Conservation (phyloP, 2,113 vertebrate species). For the Antechinus stuartii region DNA sequence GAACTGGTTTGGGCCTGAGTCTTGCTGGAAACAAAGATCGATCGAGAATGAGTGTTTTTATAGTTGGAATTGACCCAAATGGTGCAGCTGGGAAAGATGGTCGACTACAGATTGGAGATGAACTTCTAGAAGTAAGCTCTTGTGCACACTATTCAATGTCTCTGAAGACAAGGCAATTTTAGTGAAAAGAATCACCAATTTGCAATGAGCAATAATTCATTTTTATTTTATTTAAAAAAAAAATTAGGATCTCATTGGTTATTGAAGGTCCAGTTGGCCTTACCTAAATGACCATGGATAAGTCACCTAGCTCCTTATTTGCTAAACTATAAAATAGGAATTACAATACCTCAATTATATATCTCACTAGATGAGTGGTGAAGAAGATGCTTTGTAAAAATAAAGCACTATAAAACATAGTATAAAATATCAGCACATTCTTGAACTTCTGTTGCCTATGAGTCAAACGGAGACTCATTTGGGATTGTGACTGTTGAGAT, state of each 20-base stretch:
- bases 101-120: conserved; percentile 93
- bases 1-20: conserved; percentile 95
- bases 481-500: not conserved
- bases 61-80: conserved; percentile 96
- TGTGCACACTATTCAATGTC: not conserved
- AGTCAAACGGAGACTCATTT: not conserved
- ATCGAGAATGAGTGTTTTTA: conserved; percentile 96
- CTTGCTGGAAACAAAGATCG: conserved; percentile 98
- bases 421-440: not conserved
- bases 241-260: not conserved
- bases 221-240: not conserved
- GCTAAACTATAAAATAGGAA: not conserved
- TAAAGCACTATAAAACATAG: not conserved
- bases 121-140: conserved; percentile 94
- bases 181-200: not conserved
- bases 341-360: not conserved
- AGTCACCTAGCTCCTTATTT: not conserved
- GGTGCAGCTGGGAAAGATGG: conserved; percentile 96
- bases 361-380: not conserved
- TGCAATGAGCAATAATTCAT: not conserved
- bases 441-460: not conserved
- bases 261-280: not conserved
- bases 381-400: not conserved
- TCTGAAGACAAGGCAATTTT: not conserved
- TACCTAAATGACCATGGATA: not conserved